Evolutionary conservation across 2,113 vertebrate genomes (phyloP).

Genomic region (Archocentrus centrarchus): DNA sequence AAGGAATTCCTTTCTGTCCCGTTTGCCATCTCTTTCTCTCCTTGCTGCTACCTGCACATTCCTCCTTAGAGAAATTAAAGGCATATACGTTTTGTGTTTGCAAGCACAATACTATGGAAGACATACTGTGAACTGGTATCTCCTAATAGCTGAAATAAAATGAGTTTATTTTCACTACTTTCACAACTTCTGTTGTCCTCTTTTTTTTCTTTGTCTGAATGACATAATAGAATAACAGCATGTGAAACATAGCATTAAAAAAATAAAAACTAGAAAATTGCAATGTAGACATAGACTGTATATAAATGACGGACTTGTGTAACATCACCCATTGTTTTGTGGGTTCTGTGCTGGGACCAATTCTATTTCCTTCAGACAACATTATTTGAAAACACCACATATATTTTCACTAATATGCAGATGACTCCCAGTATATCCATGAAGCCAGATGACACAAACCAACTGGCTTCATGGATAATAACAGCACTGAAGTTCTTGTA

Average conservation of each 20-base stretch:
- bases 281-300: not conserved
- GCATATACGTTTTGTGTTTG: slow-evolving; percentile 25
- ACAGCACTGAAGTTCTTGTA: too few species aligned
- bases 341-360: not conserved
- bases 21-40: slow-evolving; percentile 21
- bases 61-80: slow-evolving; percentile 37
- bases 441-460: not conserved
- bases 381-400: not conserved
- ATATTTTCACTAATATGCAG: not conserved
- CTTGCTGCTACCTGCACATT: slow-evolving; percentile 40
- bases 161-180: slow-evolving; percentile 73
- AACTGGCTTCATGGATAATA: too few species aligned
- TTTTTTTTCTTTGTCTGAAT: not conserved
- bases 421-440: not conserved
- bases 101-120: slow-evolving; percentile 35
- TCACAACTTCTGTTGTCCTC: slow-evolving; percentile 36
- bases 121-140: slow-evolving; percentile 40
- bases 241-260: not conserved
- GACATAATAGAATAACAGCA: not conserved
- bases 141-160: slow-evolving; percentile 73
- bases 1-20: slow-evolving; percentile 44
- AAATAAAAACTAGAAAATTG: not conserved
- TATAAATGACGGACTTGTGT: not conserved
- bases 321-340: not conserved
- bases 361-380: not conserved